Percentiles rank a stretch among this genome's conserved stretches.
These are phyloP conservation scores for Dicycla oo DNA, from an alignment of 2,888 invertebrate species.

Conservation along the genomic window DNA sequence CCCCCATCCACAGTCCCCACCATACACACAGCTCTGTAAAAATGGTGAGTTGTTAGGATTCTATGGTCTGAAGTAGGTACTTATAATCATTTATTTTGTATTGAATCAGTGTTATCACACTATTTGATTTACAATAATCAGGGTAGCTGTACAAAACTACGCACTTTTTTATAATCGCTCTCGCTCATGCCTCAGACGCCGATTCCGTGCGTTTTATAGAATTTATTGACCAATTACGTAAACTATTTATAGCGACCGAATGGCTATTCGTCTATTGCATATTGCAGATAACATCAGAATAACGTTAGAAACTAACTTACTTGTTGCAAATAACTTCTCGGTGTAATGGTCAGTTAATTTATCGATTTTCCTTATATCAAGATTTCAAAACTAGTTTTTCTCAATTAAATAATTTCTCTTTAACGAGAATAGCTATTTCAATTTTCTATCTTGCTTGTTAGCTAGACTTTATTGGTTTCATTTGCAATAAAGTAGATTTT, in stretches of 20 bases:
- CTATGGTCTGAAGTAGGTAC: too few relatives aligned
- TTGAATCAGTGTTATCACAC: too few relatives aligned
- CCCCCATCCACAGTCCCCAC: too few relatives aligned
- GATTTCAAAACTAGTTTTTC: conserved; percentile 39
- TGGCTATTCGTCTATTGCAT: conserved; percentile 48
- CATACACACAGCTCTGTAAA: too few relatives aligned
- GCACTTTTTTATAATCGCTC: not conserved
- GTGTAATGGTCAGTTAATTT: conserved; percentile 39
- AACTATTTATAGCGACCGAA: conserved; percentile 50
- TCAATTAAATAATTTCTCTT: conserved; percentile 34
- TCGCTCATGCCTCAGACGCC: not conserved
- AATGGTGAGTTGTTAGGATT: too few relatives aligned
- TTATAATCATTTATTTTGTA: too few relatives aligned
- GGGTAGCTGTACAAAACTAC: not conserved
- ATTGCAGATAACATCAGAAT: conserved; percentile 45
- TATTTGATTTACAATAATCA: too few relatives aligned
- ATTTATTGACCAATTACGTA: conserved; percentile 61
- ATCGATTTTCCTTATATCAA: conserved; percentile 46
- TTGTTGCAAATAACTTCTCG: conserved; percentile 39
- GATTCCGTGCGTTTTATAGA: conserved; percentile 28
- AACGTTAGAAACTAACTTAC: conserved; percentile 36
- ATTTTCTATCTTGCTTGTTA: conserved; percentile 28
- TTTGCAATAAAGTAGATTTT: conserved; percentile 13
- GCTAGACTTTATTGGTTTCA: conserved; percentile 20
- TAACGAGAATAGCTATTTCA: conserved; percentile 16